Conservation (phyloP, 64 coral and sea anemone genomes). For the Astreopora myriophthalma region DNA sequence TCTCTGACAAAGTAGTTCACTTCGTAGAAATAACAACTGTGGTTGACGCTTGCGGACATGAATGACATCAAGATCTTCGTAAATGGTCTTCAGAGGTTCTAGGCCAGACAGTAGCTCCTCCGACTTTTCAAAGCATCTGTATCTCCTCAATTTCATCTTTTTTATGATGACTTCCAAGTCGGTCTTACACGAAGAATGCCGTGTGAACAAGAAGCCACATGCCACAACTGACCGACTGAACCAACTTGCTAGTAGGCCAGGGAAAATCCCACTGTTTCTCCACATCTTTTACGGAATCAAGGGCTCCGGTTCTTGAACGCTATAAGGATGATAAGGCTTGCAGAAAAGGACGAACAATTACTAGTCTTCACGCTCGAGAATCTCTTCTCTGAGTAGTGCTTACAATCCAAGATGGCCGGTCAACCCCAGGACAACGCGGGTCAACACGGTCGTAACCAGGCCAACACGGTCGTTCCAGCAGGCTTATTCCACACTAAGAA, state of each 20-base stretch:
- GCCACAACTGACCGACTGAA: not conserved
- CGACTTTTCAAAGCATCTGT: constrained; percentile 44
- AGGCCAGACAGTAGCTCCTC: constrained; percentile 4
- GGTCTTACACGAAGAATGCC: not conserved
- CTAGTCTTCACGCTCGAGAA: no score
- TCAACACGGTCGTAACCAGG: no score
- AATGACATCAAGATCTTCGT: constrained; percentile 79
- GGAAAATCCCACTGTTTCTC: not conserved
- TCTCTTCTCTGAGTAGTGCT: no score
- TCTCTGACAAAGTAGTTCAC: constrained; percentile 78
- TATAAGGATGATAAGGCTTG: no score
- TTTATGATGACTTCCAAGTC: constrained; percentile 34
- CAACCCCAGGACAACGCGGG: no score
- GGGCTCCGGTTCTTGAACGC: not conserved
- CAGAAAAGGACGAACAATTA: no score
- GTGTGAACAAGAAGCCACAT: not conserved
- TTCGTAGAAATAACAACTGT: constrained; percentile 78
- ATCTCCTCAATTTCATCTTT: constrained; percentile 75
- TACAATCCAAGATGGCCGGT: no score
- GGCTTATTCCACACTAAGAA: no score
- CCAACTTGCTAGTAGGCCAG: not conserved
- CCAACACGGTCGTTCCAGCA: no score
- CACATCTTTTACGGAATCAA: not conserved
- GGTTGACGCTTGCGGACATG: constrained; percentile 75
- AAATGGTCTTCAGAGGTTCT: constrained; percentile 58